Percentiles rank a stretch among this genome's conserved stretches.
Conservation (phyloP, 2,113 vertebrate species). For the Trematomus loennbergii region DNA sequence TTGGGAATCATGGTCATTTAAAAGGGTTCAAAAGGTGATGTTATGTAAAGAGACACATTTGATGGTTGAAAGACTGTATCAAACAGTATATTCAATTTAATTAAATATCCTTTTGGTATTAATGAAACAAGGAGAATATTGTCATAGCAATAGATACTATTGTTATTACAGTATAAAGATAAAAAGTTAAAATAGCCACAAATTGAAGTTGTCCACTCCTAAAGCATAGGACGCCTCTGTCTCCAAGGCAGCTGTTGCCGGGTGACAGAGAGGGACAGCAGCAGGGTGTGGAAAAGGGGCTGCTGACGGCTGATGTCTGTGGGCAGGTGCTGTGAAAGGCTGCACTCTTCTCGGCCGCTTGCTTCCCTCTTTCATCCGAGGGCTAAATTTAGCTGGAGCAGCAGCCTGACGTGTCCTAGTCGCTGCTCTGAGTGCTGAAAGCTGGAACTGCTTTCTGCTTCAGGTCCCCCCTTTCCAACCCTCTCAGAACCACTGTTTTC, state of each 20-base stretch:
- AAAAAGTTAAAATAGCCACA: too few relatives aligned
- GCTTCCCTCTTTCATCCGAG: constrained; percentile 58
- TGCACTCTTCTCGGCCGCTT: constrained; percentile 54
- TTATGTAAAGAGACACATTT: neutral
- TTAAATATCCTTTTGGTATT: too few relatives aligned
- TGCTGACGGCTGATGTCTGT: constrained; percentile 64
- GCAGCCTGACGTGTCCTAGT: constrained; percentile 43
- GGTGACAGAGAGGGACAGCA: constrained; percentile 58
- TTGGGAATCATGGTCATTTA: neutral
- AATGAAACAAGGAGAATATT: too few relatives aligned
- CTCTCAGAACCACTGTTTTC: neutral
- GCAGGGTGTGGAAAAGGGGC: constrained; percentile 54
- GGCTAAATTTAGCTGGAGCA: constrained; percentile 71
- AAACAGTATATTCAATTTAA: neutral
- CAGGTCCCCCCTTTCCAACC: neutral
- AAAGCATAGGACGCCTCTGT: constrained; percentile 51
- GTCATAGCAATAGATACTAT: too few relatives aligned
- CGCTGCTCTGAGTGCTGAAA: constrained; percentile 30
- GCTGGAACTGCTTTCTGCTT: constrained; percentile 36
- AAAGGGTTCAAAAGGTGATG: neutral
- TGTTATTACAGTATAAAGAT: too few relatives aligned
- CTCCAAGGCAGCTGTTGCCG: constrained; percentile 69
- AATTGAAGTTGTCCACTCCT: neutral
- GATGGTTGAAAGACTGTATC: neutral
- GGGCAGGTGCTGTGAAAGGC: constrained; percentile 81